phyloP scores from a whole-genome alignment of 2,113 vertebrate genomes.

The Melanerpes aurifrons region DNA sequence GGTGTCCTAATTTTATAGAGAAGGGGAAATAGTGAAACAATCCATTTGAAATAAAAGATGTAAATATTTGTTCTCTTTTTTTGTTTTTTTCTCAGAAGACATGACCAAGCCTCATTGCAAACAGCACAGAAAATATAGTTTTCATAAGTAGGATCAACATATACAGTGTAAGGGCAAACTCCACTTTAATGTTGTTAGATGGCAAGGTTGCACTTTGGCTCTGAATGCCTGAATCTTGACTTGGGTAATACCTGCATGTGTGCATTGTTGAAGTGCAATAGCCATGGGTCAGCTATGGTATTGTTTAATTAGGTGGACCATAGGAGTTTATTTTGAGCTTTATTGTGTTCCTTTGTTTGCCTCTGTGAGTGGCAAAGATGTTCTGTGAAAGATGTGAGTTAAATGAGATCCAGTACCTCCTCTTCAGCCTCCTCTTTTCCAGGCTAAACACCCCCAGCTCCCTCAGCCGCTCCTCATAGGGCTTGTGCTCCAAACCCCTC shows the following conservation, averaged over 20 bases:
- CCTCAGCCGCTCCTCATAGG: too few relatives aligned
- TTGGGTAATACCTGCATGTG: neutral
- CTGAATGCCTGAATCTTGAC: neutral
- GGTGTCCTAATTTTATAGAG: neutral
- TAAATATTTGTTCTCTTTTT: neutral
- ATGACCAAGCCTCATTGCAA: neutral
- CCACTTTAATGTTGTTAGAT: neutral
- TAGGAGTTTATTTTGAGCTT: neutral
- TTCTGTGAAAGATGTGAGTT: neutral
- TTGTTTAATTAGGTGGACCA: neutral
- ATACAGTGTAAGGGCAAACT: neutral
- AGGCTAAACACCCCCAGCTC: too few relatives aligned
- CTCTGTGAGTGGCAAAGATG: neutral
- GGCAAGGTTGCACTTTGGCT: neutral
- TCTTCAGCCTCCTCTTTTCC: too few relatives aligned
- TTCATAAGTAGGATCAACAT: neutral
- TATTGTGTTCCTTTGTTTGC: neutral
- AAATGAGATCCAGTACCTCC: neutral
- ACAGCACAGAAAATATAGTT: neutral
- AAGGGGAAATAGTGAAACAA: neutral
- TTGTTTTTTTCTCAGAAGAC: neutral
- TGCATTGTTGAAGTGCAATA: neutral
- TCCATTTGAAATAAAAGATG: neutral
- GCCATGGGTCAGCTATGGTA: neutral
- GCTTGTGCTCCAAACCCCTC: too few relatives aligned